phyloP scores from a whole-genome alignment of 2,113 vertebrate genomes.

The Cavia porcellus region DNA sequence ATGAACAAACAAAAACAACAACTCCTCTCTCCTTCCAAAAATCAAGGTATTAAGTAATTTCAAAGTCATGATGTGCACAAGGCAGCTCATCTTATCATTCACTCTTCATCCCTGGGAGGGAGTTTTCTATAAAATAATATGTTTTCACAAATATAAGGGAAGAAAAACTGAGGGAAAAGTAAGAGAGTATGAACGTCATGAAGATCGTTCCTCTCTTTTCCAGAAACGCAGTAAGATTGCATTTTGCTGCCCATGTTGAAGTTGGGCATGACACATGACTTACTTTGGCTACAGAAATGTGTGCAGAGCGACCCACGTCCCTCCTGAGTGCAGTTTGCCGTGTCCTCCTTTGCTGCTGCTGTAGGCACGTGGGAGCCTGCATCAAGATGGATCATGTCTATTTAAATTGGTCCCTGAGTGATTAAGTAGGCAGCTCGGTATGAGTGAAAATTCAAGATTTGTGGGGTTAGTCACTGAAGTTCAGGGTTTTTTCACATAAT shows the following conservation, averaged over 20 bases:
- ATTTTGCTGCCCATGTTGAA: neutral
- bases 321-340: neutral
- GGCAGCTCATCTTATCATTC: neutral
- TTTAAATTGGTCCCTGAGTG: neutral
- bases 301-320: neutral
- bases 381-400: neutral
- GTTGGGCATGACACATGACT: neutral
- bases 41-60: slow-evolving; percentile 24
- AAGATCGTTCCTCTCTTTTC: neutral
- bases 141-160: neutral
- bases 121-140: neutral
- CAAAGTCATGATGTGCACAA: neutral
- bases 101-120: neutral
- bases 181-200: neutral
- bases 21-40: neutral
- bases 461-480: neutral
- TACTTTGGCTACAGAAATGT: neutral
- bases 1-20: neutral
- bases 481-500: neutral
- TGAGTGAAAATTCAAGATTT: neutral
- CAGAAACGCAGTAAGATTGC: neutral
- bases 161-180: neutral
- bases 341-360: neutral
- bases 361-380: neutral
- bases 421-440: neutral